Conservation (phyloP, 2,113 vertebrate genomes). For the Dendrocopos noguchii region DNA sequence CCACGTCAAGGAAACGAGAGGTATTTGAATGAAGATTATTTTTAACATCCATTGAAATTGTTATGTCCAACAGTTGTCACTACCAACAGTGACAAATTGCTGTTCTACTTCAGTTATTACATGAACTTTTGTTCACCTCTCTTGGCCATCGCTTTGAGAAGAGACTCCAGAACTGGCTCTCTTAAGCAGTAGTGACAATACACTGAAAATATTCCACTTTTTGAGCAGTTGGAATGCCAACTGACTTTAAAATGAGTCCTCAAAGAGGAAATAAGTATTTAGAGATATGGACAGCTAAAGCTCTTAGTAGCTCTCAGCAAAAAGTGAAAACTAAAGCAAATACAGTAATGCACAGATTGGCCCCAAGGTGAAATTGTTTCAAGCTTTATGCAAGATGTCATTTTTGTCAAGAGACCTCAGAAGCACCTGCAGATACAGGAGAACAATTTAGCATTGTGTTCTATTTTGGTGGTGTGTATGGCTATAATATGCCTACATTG, state of each 20-base stretch:
- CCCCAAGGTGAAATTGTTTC: slow-evolving; percentile 8
- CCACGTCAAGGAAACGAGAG: not conserved
- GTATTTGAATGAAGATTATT: not conserved
- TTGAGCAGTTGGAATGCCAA: not conserved
- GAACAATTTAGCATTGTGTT: slow-evolving; percentile 8
- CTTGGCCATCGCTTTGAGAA: not conserved
- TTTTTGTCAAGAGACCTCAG: not conserved
- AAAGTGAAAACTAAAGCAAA: slow-evolving; percentile 18
- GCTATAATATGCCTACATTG: not conserved
- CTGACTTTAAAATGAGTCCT: not conserved
- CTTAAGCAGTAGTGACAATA: not conserved
- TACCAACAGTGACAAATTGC: slow-evolving; percentile 2
- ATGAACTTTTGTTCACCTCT: not conserved
- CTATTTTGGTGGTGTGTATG: not conserved
- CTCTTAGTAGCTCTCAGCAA: not conserved
- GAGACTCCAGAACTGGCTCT: not conserved
- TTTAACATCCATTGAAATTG: not conserved
- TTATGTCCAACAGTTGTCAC: not conserved
- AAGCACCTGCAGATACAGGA: not conserved
- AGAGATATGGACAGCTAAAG: not conserved
- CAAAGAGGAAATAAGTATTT: slow-evolving; percentile 10
- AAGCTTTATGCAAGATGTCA: not conserved
- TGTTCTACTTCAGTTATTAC: not conserved
- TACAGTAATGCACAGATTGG: not conserved
- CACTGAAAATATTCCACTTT: not conserved